Percentiles rank a stretch among this genome's conserved stretches.
phyloP scores from a whole-genome alignment of 2,888 invertebrate species.

The Tipula lateralis region DNA sequence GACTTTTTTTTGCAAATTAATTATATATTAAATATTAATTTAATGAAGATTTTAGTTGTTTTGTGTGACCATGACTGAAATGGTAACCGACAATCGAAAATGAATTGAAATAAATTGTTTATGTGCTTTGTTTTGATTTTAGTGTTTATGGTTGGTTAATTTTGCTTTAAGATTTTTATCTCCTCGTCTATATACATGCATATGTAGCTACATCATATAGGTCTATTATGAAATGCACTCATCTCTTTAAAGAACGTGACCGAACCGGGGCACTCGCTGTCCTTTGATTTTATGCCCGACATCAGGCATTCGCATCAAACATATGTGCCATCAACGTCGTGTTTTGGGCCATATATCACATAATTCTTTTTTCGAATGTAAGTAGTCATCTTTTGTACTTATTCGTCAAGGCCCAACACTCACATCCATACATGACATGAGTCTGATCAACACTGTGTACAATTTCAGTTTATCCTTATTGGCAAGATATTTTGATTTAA shows the following conservation, averaged over 20 bases:
- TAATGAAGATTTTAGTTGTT: not conserved
- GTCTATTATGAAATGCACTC: not conserved
- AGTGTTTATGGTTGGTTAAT: not conserved
- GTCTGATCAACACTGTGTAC: no score
- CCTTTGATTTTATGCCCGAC: no score
- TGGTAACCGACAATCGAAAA: not conserved
- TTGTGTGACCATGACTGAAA: not conserved
- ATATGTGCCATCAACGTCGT: no score
- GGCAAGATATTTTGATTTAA: no score
- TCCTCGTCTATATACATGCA: not conserved
- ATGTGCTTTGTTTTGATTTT: not conserved
- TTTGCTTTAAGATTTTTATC: not conserved
- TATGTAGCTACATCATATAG: not conserved
- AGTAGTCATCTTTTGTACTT: no score
- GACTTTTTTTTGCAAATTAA: not conserved
- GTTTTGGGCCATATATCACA: no score
- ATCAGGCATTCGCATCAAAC: no score
- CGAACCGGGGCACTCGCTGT: no score
- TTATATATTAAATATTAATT: conserved; percentile 1
- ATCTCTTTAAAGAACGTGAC: not conserved
- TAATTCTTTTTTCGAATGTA: no score
- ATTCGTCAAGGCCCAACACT: no score
- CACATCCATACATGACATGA: no score
- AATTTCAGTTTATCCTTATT: no score
- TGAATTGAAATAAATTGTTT: not conserved